A percentile compares a stretch with the other conserved stretches of the same genome.
Conservation (phyloP, 1,140 invertebrate species). For the Saccostrea glomerata region DNA sequence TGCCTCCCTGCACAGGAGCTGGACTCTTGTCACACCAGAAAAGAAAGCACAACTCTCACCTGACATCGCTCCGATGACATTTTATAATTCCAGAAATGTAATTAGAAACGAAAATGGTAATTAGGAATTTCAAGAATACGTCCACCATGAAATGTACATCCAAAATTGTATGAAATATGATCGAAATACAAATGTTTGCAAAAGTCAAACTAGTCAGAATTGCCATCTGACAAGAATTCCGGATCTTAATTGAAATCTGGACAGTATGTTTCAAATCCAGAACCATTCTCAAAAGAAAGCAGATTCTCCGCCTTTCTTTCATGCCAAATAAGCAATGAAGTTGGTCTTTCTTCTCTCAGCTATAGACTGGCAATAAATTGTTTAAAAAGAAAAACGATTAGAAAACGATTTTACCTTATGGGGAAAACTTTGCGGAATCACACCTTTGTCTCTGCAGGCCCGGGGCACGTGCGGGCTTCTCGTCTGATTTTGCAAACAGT, state of each 20-base stretch:
- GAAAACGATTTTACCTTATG: slow-evolving; percentile 38
- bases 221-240: slow-evolving; percentile 18
- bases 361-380: slow-evolving; percentile 10
- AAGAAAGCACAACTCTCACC: slow-evolving; percentile 34
- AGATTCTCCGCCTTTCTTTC: neutral
- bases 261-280: neutral
- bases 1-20: slow-evolving; percentile 42
- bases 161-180: slow-evolving; percentile 31
- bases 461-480: slow-evolving; percentile 36
- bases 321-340: neutral
- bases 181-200: slow-evolving; percentile 35
- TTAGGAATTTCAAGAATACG: slow-evolving; percentile 43
- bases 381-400: slow-evolving; percentile 35
- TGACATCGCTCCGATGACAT: slow-evolving; percentile 16
- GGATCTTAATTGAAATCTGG: neutral
- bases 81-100: slow-evolving; percentile 34
- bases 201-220: slow-evolving; percentile 1
- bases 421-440: slow-evolving; percentile 34
- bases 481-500: slow-evolving; percentile 28
- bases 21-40: slow-evolving; percentile 30
- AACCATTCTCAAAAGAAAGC: neutral
- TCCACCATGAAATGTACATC: slow-evolving; percentile 28
- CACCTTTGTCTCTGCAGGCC: slow-evolving; percentile 38
- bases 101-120: slow-evolving; percentile 52
- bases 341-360: neutral